Conservation (phyloP, 2,888 invertebrate genomes). For the Pterostichus niger region DNA sequence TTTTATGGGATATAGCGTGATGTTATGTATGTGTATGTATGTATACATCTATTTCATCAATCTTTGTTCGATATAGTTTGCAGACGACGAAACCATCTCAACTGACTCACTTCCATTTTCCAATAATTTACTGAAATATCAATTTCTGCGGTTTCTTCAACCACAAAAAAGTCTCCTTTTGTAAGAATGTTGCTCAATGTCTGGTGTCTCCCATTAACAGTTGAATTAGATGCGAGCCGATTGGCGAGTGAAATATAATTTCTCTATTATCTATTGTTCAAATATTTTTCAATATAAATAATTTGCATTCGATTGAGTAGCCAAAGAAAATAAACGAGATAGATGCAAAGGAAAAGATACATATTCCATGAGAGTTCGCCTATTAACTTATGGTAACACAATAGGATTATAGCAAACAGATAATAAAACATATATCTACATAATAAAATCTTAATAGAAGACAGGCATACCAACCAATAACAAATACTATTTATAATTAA, state of each 20-base stretch:
- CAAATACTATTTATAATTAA: too few species aligned
- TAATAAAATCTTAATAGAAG: slow-evolving; percentile 60
- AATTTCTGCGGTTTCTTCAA: too few species aligned
- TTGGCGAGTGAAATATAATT: slow-evolving; percentile 8
- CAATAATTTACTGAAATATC: too few species aligned
- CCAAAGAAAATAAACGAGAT: slow-evolving; percentile 37
- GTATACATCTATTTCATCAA: too few species aligned
- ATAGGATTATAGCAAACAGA: slow-evolving; percentile 49
- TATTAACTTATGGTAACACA: slow-evolving; percentile 40
- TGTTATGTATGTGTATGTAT: too few species aligned
- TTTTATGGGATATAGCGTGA: too few species aligned
- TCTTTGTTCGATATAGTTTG: too few species aligned
- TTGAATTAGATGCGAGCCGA: not conserved
- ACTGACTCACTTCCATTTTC: too few species aligned
- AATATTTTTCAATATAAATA: slow-evolving; percentile 41
- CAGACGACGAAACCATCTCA: too few species aligned
- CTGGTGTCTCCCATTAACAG: too few species aligned
- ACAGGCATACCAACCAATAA: slow-evolving; percentile 32
- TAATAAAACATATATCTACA: slow-evolving; percentile 51
- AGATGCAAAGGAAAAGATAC: slow-evolving; percentile 39
- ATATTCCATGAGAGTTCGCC: slow-evolving; percentile 49
- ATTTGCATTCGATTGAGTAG: slow-evolving; percentile 55
- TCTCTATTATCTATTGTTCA: slow-evolving; percentile 38
- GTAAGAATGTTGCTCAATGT: too few species aligned
- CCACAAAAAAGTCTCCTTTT: too few species aligned